These are phyloP conservation scores for Pholis gunnellus DNA, from an alignment of 2,113 vertebrate species.

Conservation along the genomic window DNA sequence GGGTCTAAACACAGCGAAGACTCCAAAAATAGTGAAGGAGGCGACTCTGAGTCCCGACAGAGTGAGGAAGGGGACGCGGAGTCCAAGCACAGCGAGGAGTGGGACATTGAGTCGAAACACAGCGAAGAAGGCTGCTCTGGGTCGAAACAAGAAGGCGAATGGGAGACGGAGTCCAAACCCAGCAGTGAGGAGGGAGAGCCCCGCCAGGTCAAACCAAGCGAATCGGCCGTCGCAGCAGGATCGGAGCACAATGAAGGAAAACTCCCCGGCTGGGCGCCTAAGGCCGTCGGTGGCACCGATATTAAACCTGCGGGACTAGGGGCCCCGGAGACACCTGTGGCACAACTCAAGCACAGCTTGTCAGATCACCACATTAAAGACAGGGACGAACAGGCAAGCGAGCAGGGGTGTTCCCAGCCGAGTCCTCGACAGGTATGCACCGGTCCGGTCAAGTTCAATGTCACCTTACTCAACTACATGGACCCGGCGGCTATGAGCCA, in stretches of 20 bases:
- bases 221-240: slow-evolving; percentile 10
- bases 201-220: slow-evolving; percentile 48
- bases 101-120: slow-evolving; percentile 79
- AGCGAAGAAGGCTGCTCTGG: slow-evolving; percentile 77
- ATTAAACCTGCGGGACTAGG: slow-evolving; percentile 31
- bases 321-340: slow-evolving; percentile 60
- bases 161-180: slow-evolving; percentile 71
- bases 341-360: slow-evolving; percentile 70
- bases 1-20: slow-evolving; percentile 80
- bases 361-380: slow-evolving; percentile 72
- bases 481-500: slow-evolving; percentile 91
- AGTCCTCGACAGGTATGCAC: slow-evolving; percentile 61
- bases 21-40: slow-evolving; percentile 79
- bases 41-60: slow-evolving; percentile 74
- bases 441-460: slow-evolving; percentile 84
- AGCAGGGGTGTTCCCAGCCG: slow-evolving; percentile 77
- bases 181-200: slow-evolving; percentile 77
- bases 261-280: slow-evolving; percentile 42
- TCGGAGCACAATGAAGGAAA: slow-evolving; percentile 65
- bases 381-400: slow-evolving; percentile 61
- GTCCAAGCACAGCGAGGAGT: slow-evolving; percentile 83
- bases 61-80: slow-evolving; percentile 80
- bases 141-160: slow-evolving; percentile 70
- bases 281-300: slow-evolving; percentile 27
- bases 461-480: slow-evolving; percentile 98